These are phyloP conservation scores for Dolomedes plantarius DNA, from an alignment of 2,888 invertebrate species.

Conservation along the genomic window DNA sequence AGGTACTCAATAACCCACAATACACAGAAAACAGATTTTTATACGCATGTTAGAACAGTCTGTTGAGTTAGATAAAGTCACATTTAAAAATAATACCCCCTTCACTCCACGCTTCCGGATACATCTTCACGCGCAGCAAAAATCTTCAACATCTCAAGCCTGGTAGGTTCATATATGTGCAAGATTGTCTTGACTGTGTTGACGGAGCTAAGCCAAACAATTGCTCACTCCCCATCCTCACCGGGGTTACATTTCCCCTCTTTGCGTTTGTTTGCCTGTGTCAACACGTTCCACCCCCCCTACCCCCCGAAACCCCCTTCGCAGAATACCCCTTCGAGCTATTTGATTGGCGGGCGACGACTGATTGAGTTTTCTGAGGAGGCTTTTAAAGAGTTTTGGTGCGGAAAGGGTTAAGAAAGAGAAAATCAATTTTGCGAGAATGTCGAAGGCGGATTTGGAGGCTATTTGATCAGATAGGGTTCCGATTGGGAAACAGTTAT, in stretches of 20 bases:
- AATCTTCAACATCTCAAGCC: too few relatives aligned
- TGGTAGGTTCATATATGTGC: slow-evolving; percentile 1
- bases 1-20: too few relatives aligned
- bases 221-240: slow-evolving; percentile 25
- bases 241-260: neutral
- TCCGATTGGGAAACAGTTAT: too few relatives aligned
- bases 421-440: neutral
- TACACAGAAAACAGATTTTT: too few relatives aligned
- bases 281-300: slow-evolving; percentile 34
- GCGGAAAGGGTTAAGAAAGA: slow-evolving; percentile 15
- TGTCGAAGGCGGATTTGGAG: too few relatives aligned
- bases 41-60: too few relatives aligned
- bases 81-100: too few relatives aligned
- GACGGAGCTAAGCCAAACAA: slow-evolving; percentile 60
- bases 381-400: slow-evolving; percentile 33
- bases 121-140: too few relatives aligned
- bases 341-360: slow-evolving; percentile 42
- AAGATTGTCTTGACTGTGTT: slow-evolving; percentile 20
- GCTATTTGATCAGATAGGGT: too few relatives aligned
- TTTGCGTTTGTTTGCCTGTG: slow-evolving; percentile 48
- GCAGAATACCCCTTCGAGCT: neutral
- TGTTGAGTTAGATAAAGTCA: too few relatives aligned
- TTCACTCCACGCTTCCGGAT: too few relatives aligned
- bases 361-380: slow-evolving; percentile 22
- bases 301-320: neutral